phyloP scores from a whole-genome alignment of 2,113 vertebrate genomes.

The Limnothrissa miodon region DNA sequence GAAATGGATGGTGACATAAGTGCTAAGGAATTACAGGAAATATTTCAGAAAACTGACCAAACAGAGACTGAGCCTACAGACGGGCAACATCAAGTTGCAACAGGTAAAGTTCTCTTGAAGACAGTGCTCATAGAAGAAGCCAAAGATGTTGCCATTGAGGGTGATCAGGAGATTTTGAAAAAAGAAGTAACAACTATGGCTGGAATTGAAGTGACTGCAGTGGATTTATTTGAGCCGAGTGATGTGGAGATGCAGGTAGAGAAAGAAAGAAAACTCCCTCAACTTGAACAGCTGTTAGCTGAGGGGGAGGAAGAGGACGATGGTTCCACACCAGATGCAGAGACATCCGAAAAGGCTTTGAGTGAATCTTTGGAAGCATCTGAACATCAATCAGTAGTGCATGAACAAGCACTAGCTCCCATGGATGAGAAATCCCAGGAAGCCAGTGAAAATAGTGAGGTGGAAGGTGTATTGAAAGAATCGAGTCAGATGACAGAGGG shows the following conservation, averaged over 20 bases:
- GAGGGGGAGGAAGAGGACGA: too few species aligned
- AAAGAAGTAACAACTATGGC: not conserved
- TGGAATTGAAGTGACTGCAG: not conserved
- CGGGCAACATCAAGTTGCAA: too few species aligned
- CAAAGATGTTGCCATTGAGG: not conserved
- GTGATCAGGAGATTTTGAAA: not conserved
- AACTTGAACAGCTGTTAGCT: too few species aligned
- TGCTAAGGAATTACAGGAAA: not conserved
- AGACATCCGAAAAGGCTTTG: too few species aligned
- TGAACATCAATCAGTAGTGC: too few species aligned
- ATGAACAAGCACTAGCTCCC: too few species aligned
- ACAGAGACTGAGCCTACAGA: conserved; percentile 14
- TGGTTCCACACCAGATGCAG: too few species aligned
- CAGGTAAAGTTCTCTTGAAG: too few species aligned
- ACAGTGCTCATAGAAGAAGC: not conserved
- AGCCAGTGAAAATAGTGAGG: not conserved
- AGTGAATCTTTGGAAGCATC: too few species aligned
- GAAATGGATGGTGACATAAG: not conserved
- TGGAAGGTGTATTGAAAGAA: not conserved
- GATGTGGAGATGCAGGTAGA: not conserved
- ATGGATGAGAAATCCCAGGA: not conserved
- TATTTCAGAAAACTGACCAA: not conserved
- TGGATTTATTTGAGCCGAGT: not conserved
- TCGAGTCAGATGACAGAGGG: not conserved
- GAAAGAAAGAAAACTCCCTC: too few species aligned